Base-by-base conservation (phyloP, 2,113 vertebrate genomes). In the Setophaga kirtlandii region DNA sequence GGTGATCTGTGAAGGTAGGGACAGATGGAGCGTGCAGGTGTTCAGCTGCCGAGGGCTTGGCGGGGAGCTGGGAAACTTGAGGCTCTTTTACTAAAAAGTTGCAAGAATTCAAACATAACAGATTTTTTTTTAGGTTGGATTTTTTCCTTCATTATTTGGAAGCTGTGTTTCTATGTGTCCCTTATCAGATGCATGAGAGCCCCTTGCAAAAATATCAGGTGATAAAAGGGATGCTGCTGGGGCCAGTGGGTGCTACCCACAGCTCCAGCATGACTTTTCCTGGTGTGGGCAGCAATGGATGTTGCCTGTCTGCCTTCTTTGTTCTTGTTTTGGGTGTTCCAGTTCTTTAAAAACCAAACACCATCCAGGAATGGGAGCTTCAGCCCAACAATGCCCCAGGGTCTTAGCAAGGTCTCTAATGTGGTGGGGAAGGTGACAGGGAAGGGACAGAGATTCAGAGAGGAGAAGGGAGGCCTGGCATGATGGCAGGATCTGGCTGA, bases 21-120 rank as follows among this genome's bases (percentile, higher is more conserved):
- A 92, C 88, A 95, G 95, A 93, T 90, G 94, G 95, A 93, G 47
- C 0, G 4, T 47, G 91, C 96, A 89, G 95, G 91, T 92, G 95
- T 70, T 94, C 80, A 74, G 83, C 83, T 90, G 86, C 75, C 0
- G 2, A 90, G 71, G 67, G 63, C 76, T 77, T 93, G 88, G 94
- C 63, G 1, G 68, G 74, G 83, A 92, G 60, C 59, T 83, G 83
- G 55, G 60, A 59, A 78, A 74, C 73, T 83, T 68, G 71, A 89
- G 77, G 24, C 46, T 77, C n/a, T 67, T 77, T 73, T n/a, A 20
- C 42, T 75, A 10, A 92, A 73, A 81, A 70, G 39, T 47, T 83
- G 18, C 39, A 56, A 58, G 35, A 59, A 15, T 59, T 94, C 42
- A 86, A 52, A 25, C 14, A 3, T 0, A 28, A 12, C 25, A 50